Evolutionary conservation across 2,113 vertebrate genomes (phyloP).

Genomic region (Platichthys flesus): DNA sequence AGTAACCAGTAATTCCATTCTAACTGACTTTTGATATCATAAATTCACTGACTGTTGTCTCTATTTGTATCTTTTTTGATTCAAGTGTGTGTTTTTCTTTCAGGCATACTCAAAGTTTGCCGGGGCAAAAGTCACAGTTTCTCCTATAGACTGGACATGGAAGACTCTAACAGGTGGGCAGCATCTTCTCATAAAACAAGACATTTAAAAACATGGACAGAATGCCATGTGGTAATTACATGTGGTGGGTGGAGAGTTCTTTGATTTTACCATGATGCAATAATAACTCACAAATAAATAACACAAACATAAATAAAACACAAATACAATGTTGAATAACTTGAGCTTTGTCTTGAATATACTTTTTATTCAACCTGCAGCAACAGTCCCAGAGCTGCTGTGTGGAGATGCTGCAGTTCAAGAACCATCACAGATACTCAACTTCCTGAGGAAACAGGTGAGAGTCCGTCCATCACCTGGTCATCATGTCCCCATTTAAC

Average conservation of each 20-base stretch:
- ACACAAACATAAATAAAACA: too few species aligned
- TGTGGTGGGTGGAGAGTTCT: not conserved
- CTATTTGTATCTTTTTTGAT: not conserved
- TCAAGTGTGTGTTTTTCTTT: conserved; percentile 56
- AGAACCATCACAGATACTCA: conserved; percentile 92
- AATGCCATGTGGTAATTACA: not conserved
- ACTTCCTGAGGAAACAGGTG: conserved; percentile 93
- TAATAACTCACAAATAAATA: too few species aligned
- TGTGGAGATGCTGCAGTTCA: conserved; percentile 85
- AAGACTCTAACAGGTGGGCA: conserved; percentile 89
- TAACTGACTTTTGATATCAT: not conserved
- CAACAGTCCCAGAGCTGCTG: conserved; percentile 86
- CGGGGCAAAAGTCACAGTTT: conserved; percentile 88
- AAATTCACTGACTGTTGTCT: not conserved
- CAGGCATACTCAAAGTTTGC: conserved; percentile 95
- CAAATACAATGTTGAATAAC: not conserved
- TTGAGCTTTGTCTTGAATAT: not conserved
- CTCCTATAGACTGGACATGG: conserved; percentile 89
- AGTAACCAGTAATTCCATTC: too few species aligned
- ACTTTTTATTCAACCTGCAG: conserved; percentile 46
- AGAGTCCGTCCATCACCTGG: not conserved
- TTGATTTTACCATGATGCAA: not conserved
- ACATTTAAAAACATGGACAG: not conserved
- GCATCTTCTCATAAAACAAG: conserved; percentile 12
- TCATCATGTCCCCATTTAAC: not conserved